A percentile compares a stretch with the other conserved stretches of the same genome.
phyloP scores from a whole-genome alignment of 2,888 invertebrate species.

The Nemoura dubitans region DNA sequence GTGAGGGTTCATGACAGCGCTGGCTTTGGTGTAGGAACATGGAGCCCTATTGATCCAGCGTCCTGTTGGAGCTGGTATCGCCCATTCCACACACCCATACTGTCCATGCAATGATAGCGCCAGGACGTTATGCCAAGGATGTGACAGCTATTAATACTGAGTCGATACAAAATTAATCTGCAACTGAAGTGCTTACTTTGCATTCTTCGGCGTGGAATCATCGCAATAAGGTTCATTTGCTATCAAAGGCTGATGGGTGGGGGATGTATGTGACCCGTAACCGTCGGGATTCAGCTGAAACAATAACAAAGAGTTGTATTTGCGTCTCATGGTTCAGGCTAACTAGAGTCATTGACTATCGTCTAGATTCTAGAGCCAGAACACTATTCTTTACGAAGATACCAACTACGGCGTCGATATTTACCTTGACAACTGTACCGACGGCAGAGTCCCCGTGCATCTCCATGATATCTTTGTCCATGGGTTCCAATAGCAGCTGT shows the following conservation, averaged over 20 bases:
- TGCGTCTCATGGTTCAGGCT: neutral
- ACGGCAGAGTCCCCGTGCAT: slow-evolving; percentile 68
- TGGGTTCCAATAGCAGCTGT: slow-evolving; percentile 62
- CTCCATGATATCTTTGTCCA: slow-evolving; percentile 62
- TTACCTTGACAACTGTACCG: slow-evolving; percentile 85
- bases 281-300: slow-evolving; percentile 86
- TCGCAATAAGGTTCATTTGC: slow-evolving; percentile 56
- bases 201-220: slow-evolving; percentile 79
- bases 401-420: neutral
- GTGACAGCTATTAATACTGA: neutral
- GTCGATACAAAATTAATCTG: neutral
- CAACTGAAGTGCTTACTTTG: slow-evolving; percentile 76
- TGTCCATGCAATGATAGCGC: neutral
- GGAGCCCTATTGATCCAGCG: neutral
- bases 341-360: neutral
- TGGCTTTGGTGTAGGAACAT: neutral
- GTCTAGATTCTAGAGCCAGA: too few species aligned
- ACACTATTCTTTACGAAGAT: neutral
- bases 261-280: slow-evolving; percentile 86
- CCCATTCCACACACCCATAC: neutral
- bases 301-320: slow-evolving; percentile 38
- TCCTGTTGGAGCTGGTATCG: neutral
- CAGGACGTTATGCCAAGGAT: neutral
- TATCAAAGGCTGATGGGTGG: slow-evolving; percentile 67
- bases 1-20: neutral